Evolutionary conservation across 2,113 vertebrate genomes (phyloP), one percentile per base, ranked within the genome.

Genomic region (Panurus biarmicus): DNA sequence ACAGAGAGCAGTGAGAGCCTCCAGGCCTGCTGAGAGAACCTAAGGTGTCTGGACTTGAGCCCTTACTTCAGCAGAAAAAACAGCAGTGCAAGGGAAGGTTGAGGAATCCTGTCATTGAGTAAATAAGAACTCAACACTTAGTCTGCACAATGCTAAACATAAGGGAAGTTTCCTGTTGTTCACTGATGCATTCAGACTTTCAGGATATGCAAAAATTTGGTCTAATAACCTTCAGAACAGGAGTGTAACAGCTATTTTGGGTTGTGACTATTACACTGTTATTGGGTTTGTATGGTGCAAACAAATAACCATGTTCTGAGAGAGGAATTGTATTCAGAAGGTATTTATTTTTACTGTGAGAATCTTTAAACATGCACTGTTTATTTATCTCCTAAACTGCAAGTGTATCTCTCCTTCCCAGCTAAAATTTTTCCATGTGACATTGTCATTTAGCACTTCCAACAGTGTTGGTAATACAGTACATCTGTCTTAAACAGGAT

Each of bases 361-460:
- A 85, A 51, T 74, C 33, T 83, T 95, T 83, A 86, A 94, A 71
- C 51, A 67, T 84, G 64, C 56, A 33, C 47, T 77, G 91, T 91
- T 96, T 87, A 45, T 93, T 95, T 95, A 67, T 74, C 64, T 45
- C 44, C 83, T 83, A 83, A 91, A 80, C 28, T 60, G 28, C 0
- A 2, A 71, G 51, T 64, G 60, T 31, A 56, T 56, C 23, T 72
- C 24, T 81, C 24, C 86, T 93, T 80, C 61, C 61, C 29, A 80
- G 44, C 65, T 76, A 80, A 73, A 91, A 94, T 75, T 45, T 95
- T 73, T 77, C 80, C 70, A 62, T 3, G 8, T 94, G 69, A 80
- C 60, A 82, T 69, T 80, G 67, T 69, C 73, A 94, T 96, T 96
- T 97, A 97, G 50, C 92, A 95, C 92, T 93, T 97, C 80, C 74